phyloP scores from a whole-genome alignment of 2,113 vertebrate genomes.

The Sterrhoptilus dennistouni region DNA sequence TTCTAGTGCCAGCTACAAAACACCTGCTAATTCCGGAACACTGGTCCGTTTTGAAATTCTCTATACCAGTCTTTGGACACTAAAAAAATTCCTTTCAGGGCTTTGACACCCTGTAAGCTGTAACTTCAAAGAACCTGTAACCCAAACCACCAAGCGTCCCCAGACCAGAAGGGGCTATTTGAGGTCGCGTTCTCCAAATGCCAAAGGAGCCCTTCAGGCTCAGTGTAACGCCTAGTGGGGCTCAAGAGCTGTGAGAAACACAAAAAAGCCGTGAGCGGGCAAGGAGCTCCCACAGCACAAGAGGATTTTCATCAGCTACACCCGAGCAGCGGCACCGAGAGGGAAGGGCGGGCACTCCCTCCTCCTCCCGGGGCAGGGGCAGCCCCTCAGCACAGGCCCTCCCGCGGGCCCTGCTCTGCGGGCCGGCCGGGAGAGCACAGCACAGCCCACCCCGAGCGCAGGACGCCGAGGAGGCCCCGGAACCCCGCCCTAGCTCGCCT shows the following conservation, averaged over 20 bases:
- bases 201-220: neutral
- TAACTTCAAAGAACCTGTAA: neutral
- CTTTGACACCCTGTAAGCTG: neutral
- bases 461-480: neutral
- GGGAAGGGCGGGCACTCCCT: neutral
- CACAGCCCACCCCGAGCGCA: neutral
- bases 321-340: neutral
- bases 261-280: neutral
- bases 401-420: neutral
- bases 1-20: neutral
- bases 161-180: neutral
- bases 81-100: neutral
- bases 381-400: neutral
- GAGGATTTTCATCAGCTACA: accelerated
- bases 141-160: accelerated
- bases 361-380: neutral
- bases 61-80: neutral
- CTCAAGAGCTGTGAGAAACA: accelerated
- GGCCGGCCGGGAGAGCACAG: neutral
- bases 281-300: neutral
- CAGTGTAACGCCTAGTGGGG: accelerated
- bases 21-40: neutral
- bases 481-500: neutral
- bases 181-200: neutral
- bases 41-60: neutral